Conservation (phyloP, 2,113 vertebrate genomes). For the Oreotragus oreotragus region DNA sequence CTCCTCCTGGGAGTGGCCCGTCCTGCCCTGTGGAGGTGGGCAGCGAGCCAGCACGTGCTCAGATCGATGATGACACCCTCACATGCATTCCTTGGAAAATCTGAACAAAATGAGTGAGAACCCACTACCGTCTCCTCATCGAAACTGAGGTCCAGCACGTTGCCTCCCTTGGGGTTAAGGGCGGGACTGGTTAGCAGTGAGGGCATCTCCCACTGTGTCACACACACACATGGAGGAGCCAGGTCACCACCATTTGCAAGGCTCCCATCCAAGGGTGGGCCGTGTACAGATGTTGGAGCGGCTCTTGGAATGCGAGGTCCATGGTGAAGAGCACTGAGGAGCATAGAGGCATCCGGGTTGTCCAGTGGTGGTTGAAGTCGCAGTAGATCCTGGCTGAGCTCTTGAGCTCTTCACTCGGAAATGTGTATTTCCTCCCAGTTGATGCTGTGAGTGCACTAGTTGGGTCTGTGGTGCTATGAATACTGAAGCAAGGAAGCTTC, state of each 20-base stretch:
- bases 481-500: background rate
- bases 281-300: fast-evolving
- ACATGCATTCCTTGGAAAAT: background rate
- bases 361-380: fast-evolving
- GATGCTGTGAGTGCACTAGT: background rate
- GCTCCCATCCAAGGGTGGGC: background rate
- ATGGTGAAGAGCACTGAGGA: fast-evolving
- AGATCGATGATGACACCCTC: background rate
- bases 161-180: background rate
- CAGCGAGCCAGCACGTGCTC: fast-evolving
- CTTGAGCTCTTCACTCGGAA: background rate
- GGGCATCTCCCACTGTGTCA: background rate
- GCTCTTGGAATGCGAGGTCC: background rate
- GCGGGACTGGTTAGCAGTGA: background rate
- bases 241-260: background rate
- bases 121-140: background rate
- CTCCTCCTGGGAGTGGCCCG: fast-evolving
- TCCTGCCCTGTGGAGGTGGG: background rate
- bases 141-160: background rate
- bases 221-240: background rate
- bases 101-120: slow-evolving; percentile 17
- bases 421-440: background rate
- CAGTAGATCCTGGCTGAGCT: background rate
- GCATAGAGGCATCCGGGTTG: background rate
- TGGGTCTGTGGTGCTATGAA: background rate